A percentile compares a stretch with the other conserved stretches of the same genome.
These are phyloP conservation scores for Natator depressus DNA, from an alignment of 2,113 vertebrate species.

Conservation along the genomic window DNA sequence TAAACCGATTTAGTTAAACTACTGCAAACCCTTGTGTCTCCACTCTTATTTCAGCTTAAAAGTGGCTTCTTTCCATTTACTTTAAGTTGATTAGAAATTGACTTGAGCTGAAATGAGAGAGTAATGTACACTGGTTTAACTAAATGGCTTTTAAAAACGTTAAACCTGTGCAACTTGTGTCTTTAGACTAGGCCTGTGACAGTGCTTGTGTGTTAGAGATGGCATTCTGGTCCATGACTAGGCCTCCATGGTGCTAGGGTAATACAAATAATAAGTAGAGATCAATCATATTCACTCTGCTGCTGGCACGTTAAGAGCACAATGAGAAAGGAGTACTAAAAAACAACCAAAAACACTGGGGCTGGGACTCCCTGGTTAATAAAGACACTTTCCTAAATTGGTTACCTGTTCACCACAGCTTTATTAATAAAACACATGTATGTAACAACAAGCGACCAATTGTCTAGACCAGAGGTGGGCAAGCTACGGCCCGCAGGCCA, in stretches of 20 bases:
- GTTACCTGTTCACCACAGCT: not conserved
- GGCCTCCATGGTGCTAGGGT: not conserved
- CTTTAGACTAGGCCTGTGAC: not conserved
- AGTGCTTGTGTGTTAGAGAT: not conserved
- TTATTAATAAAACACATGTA: not conserved
- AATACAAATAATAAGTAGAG: not conserved
- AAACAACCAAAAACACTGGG: not conserved
- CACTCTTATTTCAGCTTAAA: not conserved
- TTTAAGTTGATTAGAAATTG: not conserved
- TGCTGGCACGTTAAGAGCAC: not conserved
- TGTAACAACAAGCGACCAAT: not conserved
- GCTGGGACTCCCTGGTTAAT: accelerated
- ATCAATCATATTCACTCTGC: not conserved
- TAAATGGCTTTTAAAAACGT: not conserved
- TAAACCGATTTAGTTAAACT: not conserved
- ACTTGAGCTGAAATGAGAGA: not conserved
- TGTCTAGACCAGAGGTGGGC: not conserved
- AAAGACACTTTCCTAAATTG: not conserved
- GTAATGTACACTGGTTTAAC: not conserved
- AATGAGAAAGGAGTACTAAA: not conserved
- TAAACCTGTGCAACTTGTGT: not conserved
- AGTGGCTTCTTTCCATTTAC: not conserved
- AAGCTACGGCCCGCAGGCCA: no score
- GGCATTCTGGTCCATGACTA: not conserved
- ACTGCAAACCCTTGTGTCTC: not conserved